Percentiles rank a stretch among this genome's conserved stretches.
These are phyloP conservation scores for Pollicipes pollicipes DNA, from an alignment of 1,140 invertebrate species.

Conservation along the genomic window DNA sequence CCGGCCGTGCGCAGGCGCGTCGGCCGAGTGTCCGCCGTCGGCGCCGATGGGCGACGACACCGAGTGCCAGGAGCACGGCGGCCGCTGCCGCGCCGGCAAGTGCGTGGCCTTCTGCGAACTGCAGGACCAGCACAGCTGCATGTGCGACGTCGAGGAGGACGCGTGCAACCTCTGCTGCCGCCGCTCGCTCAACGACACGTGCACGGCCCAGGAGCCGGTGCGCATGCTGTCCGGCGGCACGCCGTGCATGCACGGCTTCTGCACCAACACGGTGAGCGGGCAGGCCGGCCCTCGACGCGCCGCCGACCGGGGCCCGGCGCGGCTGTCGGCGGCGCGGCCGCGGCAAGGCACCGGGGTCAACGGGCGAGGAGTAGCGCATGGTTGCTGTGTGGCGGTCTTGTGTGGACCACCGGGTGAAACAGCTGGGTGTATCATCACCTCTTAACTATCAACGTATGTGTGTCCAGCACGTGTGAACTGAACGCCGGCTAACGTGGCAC, in stretches of 20 bases:
- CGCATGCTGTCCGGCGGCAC: slow-evolving; percentile 62
- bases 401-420: not conserved
- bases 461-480: slow-evolving; percentile 1
- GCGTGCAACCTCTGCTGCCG: slow-evolving; percentile 80
- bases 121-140: slow-evolving; percentile 74
- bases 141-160: slow-evolving; percentile 72
- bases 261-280: slow-evolving; percentile 43
- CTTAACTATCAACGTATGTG: not conserved
- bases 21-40: slow-evolving; percentile 54
- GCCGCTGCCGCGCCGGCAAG: slow-evolving; percentile 62
- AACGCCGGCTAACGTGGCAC: slow-evolving; percentile 12
- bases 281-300: too few species aligned
- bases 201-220: slow-evolving; percentile 60
- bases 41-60: slow-evolving; percentile 73
- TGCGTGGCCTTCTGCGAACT: slow-evolving; percentile 87
- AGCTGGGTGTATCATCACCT: slow-evolving; percentile 5
- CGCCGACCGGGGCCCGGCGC: too few species aligned
- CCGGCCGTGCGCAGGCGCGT: slow-evolving; percentile 45
- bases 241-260: slow-evolving; percentile 88
- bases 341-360: too few species aligned
- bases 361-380: too few species aligned
- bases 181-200: slow-evolving; percentile 74
- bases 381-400: too few species aligned
- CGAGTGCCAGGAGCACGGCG: slow-evolving; percentile 70
- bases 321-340: too few species aligned